Conservation (phyloP, 2,888 invertebrate genomes). For the Patella pellucida region DNA sequence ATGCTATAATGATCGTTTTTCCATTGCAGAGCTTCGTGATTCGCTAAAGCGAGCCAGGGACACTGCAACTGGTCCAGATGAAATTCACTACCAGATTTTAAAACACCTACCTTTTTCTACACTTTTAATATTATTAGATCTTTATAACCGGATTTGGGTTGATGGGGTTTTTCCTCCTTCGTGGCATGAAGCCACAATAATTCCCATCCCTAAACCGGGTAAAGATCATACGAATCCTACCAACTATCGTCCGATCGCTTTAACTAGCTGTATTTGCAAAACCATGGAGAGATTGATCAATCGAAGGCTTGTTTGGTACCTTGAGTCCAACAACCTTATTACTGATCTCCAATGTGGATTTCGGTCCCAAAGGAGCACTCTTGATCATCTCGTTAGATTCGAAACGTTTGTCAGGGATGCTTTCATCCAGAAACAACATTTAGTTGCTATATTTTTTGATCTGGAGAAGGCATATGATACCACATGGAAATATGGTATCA, state of each 20-base stretch:
- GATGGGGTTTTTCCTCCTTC: constrained; percentile 29
- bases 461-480: constrained; percentile 17
- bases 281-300: constrained; percentile 48
- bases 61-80: constrained; percentile 23
- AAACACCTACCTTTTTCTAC: constrained; percentile 4
- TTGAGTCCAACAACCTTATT: constrained; percentile 36
- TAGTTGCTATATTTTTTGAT: constrained; percentile 46
- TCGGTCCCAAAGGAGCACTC: constrained; percentile 27
- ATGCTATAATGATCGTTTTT: no score
- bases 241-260: constrained; percentile 49
- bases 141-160: constrained; percentile 32
- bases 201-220: constrained; percentile 38
- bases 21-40: no score
- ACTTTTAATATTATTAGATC: background rate
- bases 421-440: constrained; percentile 38
- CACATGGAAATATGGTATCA: constrained; percentile 33
- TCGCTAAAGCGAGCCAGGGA: background rate
- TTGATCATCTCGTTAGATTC: constrained; percentile 34
- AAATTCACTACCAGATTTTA: constrained; percentile 27
- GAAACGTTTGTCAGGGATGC: constrained; percentile 41
- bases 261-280: constrained; percentile 53
- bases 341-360: constrained; percentile 37
- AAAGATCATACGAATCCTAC: constrained; percentile 34
- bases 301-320: constrained; percentile 39
- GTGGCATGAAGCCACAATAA: constrained; percentile 33